Percentiles rank a stretch among this genome's conserved stretches.
phyloP scores from a whole-genome alignment of 2,797 vertebrate species.

The Ctenosaura bakeri region DNA sequence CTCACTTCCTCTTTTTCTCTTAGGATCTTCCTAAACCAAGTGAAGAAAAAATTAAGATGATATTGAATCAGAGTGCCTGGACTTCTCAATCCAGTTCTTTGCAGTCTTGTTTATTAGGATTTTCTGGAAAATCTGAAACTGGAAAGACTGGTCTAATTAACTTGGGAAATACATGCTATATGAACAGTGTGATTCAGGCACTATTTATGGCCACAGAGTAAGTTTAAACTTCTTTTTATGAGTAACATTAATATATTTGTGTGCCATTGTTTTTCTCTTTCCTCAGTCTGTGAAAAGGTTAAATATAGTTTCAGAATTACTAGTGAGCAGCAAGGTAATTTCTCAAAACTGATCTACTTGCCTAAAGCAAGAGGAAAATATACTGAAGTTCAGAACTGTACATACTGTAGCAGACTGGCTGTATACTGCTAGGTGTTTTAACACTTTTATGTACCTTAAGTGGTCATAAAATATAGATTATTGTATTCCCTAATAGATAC shows the following conservation, averaged over 20 bases:
- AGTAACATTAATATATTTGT: neutral
- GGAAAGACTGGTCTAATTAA: slow-evolving; percentile 98
- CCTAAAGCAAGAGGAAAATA: neutral
- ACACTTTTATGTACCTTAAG: neutral
- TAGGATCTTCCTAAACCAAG: slow-evolving; percentile 93
- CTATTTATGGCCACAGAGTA: slow-evolving; percentile 99
- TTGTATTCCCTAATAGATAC: neutral
- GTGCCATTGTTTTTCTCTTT: neutral
- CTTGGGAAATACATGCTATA: slow-evolving; percentile 97
- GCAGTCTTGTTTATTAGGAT: slow-evolving; percentile 89
- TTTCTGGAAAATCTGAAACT: slow-evolving; percentile 95
- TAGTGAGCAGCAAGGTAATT: neutral
- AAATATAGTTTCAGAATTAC: neutral
- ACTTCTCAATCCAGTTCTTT: slow-evolving; percentile 96
- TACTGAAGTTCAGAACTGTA: neutral
- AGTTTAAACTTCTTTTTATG: slow-evolving; percentile 75
- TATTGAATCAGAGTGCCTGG: slow-evolving; percentile 98
- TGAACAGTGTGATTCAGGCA: slow-evolving; percentile 98
- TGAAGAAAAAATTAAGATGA: slow-evolving; percentile 95
- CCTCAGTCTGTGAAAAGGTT: neutral
- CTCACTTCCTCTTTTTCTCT: neutral
- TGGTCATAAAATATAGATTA: neutral
- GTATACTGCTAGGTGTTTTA: neutral
- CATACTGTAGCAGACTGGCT: neutral
- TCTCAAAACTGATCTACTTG: neutral